Conservation (phyloP, 2,888 invertebrate species). For the Flexamia atlantica region DNA sequence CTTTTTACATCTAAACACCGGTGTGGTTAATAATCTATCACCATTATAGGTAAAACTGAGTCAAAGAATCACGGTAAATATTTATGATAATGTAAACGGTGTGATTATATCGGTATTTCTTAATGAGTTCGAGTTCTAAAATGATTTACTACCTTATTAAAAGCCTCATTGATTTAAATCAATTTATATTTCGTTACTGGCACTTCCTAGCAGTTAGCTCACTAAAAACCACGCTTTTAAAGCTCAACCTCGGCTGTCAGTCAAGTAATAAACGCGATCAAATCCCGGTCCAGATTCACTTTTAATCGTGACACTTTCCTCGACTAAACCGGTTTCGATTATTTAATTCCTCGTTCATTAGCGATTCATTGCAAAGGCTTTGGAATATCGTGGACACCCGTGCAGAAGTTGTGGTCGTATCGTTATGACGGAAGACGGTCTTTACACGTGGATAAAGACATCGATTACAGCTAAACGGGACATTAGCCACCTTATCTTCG, state of each 20-base stretch:
- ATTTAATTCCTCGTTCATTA: neutral
- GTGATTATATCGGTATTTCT: neutral
- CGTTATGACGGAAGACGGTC: neutral
- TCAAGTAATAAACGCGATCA: neutral
- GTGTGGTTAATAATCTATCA: neutral
- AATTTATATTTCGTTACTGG: neutral
- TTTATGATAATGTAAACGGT: neutral
- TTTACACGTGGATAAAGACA: neutral
- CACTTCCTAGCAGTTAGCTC: neutral
- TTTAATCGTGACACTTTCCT: neutral
- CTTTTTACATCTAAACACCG: neutral
- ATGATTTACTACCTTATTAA: neutral
- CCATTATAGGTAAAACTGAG: neutral
- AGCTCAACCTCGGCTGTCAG: neutral
- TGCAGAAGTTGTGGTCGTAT: neutral
- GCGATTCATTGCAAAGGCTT: neutral
- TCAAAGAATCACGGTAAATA: neutral
- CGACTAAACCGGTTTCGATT: neutral
- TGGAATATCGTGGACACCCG: neutral
- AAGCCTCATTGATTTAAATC: neutral
- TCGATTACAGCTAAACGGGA: neutral
- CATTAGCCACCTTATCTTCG: conserved; percentile 1
- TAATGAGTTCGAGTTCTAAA: neutral
- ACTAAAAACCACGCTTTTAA: neutral
- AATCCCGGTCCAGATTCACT: neutral